Percentiles rank a stretch among this genome's conserved stretches.
Conservation (phyloP, 1,140 invertebrate genomes). For the Sitodiplosis mosellana region DNA sequence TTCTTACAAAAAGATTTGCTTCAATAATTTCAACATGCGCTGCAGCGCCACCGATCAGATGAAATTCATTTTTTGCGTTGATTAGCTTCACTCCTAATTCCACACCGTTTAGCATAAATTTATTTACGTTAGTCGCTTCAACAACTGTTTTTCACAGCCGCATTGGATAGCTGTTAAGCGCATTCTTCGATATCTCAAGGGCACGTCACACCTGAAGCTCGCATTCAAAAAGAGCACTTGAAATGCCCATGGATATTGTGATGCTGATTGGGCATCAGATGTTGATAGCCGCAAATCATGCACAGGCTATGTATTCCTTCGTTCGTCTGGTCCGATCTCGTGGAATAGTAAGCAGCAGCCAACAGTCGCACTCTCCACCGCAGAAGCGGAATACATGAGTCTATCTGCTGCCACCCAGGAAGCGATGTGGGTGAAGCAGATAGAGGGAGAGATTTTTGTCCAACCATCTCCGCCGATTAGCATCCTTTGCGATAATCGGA, state of each 20-base stretch:
- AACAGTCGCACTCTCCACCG: conserved; percentile 15
- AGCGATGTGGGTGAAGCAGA: conserved; percentile 7
- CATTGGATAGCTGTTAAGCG: no score
- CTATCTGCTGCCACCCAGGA: conserved; percentile 10
- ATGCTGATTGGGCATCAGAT: conserved; percentile 21
- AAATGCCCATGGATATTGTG: conserved; percentile 7
- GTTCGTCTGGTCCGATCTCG: conserved; percentile 11
- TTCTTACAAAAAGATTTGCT: conserved; percentile 17
- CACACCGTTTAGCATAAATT: conserved; percentile 23
- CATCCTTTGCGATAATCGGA: background rate
- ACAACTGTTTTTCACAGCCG: no score
- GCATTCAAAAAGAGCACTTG: conserved; percentile 3
- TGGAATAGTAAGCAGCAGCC: conserved; percentile 20
- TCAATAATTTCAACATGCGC: no score
- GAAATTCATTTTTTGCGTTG: conserved; percentile 17
- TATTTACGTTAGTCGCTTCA: conserved; percentile 24
- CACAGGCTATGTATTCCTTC: conserved; percentile 16
- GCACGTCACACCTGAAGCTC: conserved; percentile 6
- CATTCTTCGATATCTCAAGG: conserved; percentile 9
- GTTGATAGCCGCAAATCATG: conserved; percentile 14
- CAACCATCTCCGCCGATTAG: background rate
- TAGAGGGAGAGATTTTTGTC: background rate
- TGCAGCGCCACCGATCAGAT: conserved; percentile 15
- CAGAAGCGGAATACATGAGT: conserved; percentile 21
- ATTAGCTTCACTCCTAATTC: conserved; percentile 20